Conservation (phyloP, 2,888 invertebrate species). For the Apodemia mormo region DNA sequence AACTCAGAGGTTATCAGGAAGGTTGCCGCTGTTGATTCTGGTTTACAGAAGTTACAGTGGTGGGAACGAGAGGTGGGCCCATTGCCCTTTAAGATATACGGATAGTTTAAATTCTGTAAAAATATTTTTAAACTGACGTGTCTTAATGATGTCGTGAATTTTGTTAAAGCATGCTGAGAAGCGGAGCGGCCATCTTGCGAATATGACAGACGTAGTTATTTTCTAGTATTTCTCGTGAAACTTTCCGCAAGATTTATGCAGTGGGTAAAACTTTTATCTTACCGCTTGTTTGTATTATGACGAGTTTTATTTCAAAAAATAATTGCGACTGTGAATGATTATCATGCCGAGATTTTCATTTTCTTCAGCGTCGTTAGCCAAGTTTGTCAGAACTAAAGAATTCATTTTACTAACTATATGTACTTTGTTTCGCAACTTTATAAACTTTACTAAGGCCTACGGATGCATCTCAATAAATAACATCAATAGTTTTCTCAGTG, state of each 20-base stretch:
- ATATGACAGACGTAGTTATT: constrained; percentile 12
- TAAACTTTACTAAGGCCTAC: no score
- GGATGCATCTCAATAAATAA: no score
- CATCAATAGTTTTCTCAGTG: no score
- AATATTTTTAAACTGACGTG: constrained; percentile 6
- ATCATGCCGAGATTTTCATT: neutral
- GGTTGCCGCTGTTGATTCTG: no score
- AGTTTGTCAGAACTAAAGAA: neutral
- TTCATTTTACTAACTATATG: neutral
- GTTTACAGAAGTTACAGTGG: no score
- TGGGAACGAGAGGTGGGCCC: no score
- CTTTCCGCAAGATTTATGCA: constrained; percentile 16
- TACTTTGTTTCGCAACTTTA: no score
- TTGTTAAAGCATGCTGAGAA: neutral
- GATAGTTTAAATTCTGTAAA: neutral
- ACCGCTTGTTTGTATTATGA: constrained; percentile 8
- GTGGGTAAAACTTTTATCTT: constrained; percentile 10
- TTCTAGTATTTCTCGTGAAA: constrained; percentile 6
- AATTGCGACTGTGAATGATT: constrained; percentile 6
- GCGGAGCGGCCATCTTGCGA: constrained; percentile 6
- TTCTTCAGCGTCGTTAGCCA: neutral
- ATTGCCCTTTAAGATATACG: no score
- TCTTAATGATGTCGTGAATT: constrained; percentile 3
- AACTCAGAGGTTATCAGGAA: no score
- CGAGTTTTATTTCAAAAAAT: constrained; percentile 6